phyloP scores from a whole-genome alignment of 92 coral and sea anemone genomes.

The Umimayanthus kanabou region DNA sequence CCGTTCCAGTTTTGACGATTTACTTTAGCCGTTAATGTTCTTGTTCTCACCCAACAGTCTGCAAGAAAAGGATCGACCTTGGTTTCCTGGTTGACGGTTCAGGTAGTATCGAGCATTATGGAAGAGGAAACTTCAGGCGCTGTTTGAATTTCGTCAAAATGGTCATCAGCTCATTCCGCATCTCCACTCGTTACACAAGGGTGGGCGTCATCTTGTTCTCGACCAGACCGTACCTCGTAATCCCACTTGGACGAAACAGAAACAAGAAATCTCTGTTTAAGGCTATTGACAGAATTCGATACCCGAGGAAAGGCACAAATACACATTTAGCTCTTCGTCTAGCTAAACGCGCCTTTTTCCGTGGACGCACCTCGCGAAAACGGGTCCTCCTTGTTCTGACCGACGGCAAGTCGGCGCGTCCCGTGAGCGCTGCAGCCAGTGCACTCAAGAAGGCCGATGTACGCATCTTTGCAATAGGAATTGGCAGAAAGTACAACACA shows the following conservation, averaged over 20 bases:
- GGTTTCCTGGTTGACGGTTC: slow-evolving; percentile 52
- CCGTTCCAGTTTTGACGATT: not conserved
- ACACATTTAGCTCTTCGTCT: slow-evolving; percentile 26
- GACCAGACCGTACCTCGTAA: not conserved
- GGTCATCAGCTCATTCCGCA: slow-evolving; percentile 35
- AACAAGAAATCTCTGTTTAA: not conserved
- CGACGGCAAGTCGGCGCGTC: not conserved
- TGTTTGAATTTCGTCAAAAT: slow-evolving; percentile 41
- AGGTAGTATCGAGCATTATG: slow-evolving; percentile 49
- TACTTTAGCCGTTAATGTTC: not conserved
- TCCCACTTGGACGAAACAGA: slow-evolving; percentile 26
- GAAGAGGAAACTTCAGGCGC: slow-evolving; percentile 49
- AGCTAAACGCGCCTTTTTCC: slow-evolving; percentile 30
- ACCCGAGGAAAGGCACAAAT: slow-evolving; percentile 43
- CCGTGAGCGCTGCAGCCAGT: not conserved
- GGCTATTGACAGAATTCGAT: slow-evolving; percentile 29
- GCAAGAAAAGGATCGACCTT: slow-evolving; percentile 56
- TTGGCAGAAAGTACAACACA: slow-evolving; percentile 4
- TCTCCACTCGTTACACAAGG: slow-evolving; percentile 27
- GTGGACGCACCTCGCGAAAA: slow-evolving; percentile 36
- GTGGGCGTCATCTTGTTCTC: slow-evolving; percentile 46
- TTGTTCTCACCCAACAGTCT: slow-evolving; percentile 35
- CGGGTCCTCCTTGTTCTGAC: slow-evolving; percentile 31
- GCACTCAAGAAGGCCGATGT: not conserved
- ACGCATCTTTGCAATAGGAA: slow-evolving; percentile 15